phyloP scores from a whole-genome alignment of 2,888 invertebrate species.

The Crepidodera aurea region DNA sequence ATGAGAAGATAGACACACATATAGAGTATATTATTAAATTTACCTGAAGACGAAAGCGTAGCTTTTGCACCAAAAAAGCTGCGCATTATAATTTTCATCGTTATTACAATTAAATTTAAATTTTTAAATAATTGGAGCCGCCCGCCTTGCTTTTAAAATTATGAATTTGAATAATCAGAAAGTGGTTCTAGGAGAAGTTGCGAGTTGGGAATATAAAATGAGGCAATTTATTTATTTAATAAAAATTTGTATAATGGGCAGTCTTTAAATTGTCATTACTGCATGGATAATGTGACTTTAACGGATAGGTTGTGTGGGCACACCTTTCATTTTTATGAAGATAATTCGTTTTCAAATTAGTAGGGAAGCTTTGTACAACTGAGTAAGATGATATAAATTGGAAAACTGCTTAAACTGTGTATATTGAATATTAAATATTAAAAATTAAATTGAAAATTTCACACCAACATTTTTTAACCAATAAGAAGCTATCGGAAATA shows the following conservation, averaged over 20 bases:
- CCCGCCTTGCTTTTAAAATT: constrained; percentile 1
- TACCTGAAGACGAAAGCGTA: not conserved
- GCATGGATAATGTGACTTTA: constrained; percentile 1
- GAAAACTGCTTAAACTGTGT: no score
- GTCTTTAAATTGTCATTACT: constrained; percentile 8
- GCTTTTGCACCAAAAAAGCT: not conserved
- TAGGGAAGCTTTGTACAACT: no score
- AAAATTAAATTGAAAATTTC: no score
- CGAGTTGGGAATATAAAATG: not conserved
- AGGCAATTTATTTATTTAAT: constrained; percentile 8
- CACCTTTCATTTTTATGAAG: not conserved
- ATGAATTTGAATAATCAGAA: constrained; percentile 22
- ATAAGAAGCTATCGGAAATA: no score
- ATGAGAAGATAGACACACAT: not conserved
- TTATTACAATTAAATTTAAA: constrained; percentile 25
- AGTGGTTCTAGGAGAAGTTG: not conserved
- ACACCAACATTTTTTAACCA: no score
- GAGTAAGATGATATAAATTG: no score
- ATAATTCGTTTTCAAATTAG: no score
- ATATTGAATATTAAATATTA: no score
- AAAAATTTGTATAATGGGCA: not conserved
- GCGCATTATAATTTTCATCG: not conserved
- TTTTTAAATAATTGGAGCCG: constrained; percentile 23
- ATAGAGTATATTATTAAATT: not conserved
- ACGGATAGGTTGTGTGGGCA: constrained; percentile 7